Evolutionary conservation across 2,113 vertebrate genomes (phyloP).

Genomic region (Struthidea cinerea): DNA sequence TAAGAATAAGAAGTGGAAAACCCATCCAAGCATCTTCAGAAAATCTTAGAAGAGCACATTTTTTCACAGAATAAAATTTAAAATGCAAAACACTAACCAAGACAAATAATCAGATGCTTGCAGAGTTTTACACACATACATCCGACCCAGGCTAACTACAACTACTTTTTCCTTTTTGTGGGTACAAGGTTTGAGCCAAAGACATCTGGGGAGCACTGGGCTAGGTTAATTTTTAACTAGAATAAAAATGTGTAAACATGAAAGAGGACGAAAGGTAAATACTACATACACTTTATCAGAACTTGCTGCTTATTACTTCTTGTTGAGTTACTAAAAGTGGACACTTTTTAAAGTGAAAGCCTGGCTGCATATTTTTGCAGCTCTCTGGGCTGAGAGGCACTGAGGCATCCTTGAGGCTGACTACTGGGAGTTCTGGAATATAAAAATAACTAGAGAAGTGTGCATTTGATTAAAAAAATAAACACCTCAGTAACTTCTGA

Average conservation of each 20-base stretch:
- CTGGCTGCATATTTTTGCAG: neutral
- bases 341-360: neutral
- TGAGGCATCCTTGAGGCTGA: neutral
- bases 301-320: neutral
- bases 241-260: neutral
- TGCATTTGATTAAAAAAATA: slow-evolving; percentile 27
- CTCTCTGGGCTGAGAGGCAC: neutral
- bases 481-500: slow-evolving; percentile 34
- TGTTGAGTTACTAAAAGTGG: neutral
- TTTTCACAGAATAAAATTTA: neutral
- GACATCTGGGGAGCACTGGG: neutral
- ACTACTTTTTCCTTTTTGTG: neutral
- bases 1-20: neutral
- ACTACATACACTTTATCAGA: neutral
- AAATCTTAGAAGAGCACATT: neutral
- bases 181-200: neutral
- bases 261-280: neutral
- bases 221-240: neutral
- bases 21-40: neutral
- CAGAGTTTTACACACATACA: neutral
- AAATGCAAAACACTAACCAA: neutral
- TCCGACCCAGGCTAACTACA: neutral
- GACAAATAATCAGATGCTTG: neutral
- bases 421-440: neutral
- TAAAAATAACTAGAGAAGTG: slow-evolving; percentile 4